Evolutionary conservation across 2,113 vertebrate species (phyloP).

Genomic region (Chelonoidis abingdonii): DNA sequence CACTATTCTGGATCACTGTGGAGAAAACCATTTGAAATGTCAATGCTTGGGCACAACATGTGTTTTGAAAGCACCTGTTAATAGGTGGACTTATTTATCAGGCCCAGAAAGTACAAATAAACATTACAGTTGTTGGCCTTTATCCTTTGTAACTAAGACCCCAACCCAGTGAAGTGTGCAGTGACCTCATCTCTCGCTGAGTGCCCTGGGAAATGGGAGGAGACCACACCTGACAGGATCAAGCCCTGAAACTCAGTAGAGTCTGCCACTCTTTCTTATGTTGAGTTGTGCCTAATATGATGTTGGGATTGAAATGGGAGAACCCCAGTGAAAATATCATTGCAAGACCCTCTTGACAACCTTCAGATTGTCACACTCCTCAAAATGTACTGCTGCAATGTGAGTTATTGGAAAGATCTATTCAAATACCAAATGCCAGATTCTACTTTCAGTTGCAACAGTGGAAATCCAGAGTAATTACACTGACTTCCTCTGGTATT

Average conservation of each 20-base stretch:
- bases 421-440: background rate
- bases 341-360: background rate
- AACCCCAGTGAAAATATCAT: background rate
- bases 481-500: background rate
- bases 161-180: too few species aligned
- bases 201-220: background rate
- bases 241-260: background rate
- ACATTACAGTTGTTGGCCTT: too few species aligned
- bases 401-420: background rate
- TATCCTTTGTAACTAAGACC: too few species aligned
- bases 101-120: too few species aligned
- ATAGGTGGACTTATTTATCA: too few species aligned
- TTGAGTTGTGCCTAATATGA: too few species aligned
- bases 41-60: too few species aligned
- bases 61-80: too few species aligned
- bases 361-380: background rate
- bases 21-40: too few species aligned
- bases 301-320: background rate
- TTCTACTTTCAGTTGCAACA: background rate
- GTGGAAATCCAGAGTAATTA: background rate
- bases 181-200: background rate
- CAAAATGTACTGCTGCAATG: background rate
- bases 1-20: too few species aligned
- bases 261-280: background rate
- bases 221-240: background rate